Percentiles rank a stretch among this genome's conserved stretches.
Conservation (phyloP, 1,140 invertebrate genomes). For the Diabrotica undecimpunctata region DNA sequence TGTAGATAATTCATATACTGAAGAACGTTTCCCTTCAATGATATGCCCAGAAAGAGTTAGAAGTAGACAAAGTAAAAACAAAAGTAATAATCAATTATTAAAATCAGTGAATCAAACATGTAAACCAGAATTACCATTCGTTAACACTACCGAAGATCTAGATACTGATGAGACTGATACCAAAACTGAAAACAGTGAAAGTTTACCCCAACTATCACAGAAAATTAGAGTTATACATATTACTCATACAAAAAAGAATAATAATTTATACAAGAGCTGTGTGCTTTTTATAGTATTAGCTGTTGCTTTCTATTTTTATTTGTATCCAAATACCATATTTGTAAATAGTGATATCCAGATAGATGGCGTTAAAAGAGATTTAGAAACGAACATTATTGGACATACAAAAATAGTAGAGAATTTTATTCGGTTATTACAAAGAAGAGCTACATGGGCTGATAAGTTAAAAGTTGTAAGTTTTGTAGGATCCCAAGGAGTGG, state of each 20-base stretch:
- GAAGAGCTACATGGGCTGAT: background rate
- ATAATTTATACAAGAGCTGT: background rate
- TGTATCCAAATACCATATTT: background rate
- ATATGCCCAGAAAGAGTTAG: background rate
- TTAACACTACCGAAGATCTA: background rate
- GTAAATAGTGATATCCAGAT: constrained; percentile 13
- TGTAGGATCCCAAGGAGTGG: constrained; percentile 18
- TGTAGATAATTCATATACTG: constrained; percentile 7
- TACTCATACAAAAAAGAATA: background rate
- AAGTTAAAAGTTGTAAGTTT: constrained; percentile 17
- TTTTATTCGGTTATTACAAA: constrained; percentile 8
- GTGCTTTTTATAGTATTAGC: constrained; percentile 3
- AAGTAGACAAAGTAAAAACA: too few relatives aligned
- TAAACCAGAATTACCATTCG: background rate
- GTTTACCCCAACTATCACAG: background rate
- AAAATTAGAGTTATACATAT: background rate
- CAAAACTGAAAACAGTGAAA: background rate
- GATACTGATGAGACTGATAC: background rate
- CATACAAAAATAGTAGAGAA: constrained; percentile 3
- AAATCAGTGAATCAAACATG: background rate
- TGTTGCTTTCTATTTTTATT: constrained; percentile 1
- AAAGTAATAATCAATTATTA: background rate
- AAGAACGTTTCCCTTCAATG: constrained; percentile 5
- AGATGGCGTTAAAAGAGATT: constrained; percentile 8
- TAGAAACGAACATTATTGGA: constrained; percentile 7